Conservation (phyloP, 2,797 vertebrate genomes). For the Oreochromis grahami region DNA sequence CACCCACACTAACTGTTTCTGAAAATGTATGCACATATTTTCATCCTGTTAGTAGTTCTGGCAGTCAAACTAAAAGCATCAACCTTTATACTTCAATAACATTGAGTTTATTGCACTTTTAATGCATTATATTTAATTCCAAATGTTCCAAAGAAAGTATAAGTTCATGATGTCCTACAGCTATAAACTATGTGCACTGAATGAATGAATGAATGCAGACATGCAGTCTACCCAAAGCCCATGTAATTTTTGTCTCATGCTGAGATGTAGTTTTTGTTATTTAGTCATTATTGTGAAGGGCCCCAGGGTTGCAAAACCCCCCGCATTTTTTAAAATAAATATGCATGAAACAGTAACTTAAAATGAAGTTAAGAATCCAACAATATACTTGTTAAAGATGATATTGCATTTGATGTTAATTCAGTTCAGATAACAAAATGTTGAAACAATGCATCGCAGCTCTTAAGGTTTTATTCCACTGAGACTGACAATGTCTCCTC, state of each 20-base stretch:
- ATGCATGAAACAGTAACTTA: background rate
- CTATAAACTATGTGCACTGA: background rate
- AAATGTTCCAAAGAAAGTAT: background rate
- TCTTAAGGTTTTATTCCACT: background rate
- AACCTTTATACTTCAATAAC: background rate
- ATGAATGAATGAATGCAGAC: constrained; percentile 17
- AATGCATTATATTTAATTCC: background rate
- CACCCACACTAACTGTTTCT: background rate
- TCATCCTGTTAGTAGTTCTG: background rate
- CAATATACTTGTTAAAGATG: background rate
- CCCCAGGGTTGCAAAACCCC: background rate
- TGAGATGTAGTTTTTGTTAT: constrained; percentile 17
- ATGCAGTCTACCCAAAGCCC: background rate
- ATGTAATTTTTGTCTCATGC: background rate
- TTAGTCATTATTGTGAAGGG: constrained; percentile 4
- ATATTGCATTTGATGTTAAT: background rate
- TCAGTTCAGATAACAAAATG: background rate
- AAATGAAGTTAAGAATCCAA: background rate
- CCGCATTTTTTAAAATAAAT: background rate
- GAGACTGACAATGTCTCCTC: background rate
- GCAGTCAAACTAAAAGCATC: background rate
- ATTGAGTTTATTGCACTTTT: background rate
- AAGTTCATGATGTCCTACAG: background rate
- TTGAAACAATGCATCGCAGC: background rate
- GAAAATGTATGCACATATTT: background rate